Evolutionary conservation across 2,888 invertebrate genomes (phyloP).

Genomic region (Electrophaes corylata): DNA sequence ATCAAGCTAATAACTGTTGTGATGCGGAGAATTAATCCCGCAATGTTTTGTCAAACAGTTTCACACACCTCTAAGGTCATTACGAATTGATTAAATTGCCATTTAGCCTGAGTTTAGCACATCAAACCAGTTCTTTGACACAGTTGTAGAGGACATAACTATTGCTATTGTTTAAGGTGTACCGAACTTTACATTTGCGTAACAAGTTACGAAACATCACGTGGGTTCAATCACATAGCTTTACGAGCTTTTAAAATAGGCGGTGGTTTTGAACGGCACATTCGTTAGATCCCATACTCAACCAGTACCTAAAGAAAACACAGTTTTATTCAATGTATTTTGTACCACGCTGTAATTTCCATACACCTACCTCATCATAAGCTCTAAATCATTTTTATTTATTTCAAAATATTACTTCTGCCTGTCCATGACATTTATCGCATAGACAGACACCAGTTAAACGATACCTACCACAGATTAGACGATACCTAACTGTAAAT

Average conservation of each 20-base stretch:
- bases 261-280: not conserved
- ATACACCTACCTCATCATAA: too few species aligned
- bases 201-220: conserved; percentile 43
- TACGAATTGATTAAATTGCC: conserved; percentile 12
- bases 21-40: not conserved
- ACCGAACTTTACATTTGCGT: conserved; percentile 45
- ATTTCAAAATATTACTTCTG: not conserved
- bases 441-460: not conserved
- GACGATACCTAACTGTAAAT: not conserved
- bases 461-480: not conserved
- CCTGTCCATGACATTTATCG: not conserved
- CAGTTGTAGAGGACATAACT: conserved; percentile 69
- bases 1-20: not conserved
- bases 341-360: too few species aligned
- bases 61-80: conserved; percentile 11
- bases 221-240: conserved; percentile 39
- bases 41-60: not conserved
- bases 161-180: conserved; percentile 60
- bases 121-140: conserved; percentile 70
- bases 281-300: not conserved
- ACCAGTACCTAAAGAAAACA: not conserved
- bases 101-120: conserved; percentile 26
- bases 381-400: not conserved
- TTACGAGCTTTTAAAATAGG: conserved; percentile 4
- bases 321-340: too few species aligned